Conservation (phyloP, 2,888 invertebrate species). For the Drosophila aldrichi region DNA sequence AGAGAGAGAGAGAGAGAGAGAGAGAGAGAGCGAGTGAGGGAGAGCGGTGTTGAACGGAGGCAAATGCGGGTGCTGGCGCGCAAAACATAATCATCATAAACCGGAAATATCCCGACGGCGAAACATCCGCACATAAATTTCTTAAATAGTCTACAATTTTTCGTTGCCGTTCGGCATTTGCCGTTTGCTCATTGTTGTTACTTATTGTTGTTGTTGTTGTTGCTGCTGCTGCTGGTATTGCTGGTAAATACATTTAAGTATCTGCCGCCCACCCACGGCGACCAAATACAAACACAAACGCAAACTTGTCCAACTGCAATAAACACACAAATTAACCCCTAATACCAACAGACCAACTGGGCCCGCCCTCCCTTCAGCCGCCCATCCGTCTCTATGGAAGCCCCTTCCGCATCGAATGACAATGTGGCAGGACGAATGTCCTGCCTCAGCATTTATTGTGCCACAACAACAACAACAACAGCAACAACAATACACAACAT, state of each 20-base stretch:
- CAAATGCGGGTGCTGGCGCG: conserved; percentile 42
- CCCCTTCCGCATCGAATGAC: conserved; percentile 36
- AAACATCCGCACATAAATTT: conserved; percentile 82
- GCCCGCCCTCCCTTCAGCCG: too few relatives aligned
- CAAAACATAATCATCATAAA: conserved; percentile 82
- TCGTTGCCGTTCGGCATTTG: conserved; percentile 70
- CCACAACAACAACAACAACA: conserved; percentile 18
- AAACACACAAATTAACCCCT: conserved; percentile 81
- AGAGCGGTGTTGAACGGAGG: not conserved
- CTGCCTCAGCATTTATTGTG: conserved; percentile 48
- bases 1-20: not conserved
- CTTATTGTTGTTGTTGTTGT: conserved; percentile 29
- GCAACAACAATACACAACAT: conserved; percentile 53
- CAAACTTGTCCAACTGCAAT: conserved; percentile 79
- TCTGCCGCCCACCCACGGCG: conserved; percentile 51
- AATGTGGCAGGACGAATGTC: conserved; percentile 48
- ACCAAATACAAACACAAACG: conserved; percentile 45
- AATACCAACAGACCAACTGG: conserved; percentile 57
- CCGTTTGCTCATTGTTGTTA: conserved; percentile 36
- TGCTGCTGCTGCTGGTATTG: conserved; percentile 46
- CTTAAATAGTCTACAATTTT: conserved; percentile 80
- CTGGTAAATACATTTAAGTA: conserved; percentile 78
- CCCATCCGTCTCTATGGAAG: not conserved
- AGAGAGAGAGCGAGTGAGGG: not conserved
- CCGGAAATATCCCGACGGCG: conserved; percentile 82